Base-by-base conservation (phyloP, 2,113 vertebrate genomes). In the Tor tambroides region DNA sequence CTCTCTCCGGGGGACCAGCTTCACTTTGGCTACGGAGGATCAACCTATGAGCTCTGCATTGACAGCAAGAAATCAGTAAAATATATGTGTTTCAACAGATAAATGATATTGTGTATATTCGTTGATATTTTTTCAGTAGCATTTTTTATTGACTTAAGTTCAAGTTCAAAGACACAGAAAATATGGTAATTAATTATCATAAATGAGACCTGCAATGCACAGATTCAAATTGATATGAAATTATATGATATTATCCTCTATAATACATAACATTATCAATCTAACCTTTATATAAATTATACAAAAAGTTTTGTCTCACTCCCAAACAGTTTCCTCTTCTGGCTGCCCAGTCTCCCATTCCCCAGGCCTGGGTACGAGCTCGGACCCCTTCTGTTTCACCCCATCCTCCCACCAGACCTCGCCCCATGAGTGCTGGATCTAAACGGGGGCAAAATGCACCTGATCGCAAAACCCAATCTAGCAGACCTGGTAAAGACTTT, bases 1-100 rank as follows among this genome's bases (percentile, higher is more conserved):
- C 94, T 96, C 87, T 80, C 90, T 0, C 92, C 93, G 0, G 95
- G 96, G 1, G 95, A 97, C 32, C 9, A 93, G 76, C 91, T 97
- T 90, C 87, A 92, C 75, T 97, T 96, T 0, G 96, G 96, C 3
- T 49, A 91, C 0, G 63, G 32, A 0, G 95, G 94, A 30, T 88
- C 91, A 0, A 43, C 92, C 80, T 96, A 95, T 0, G 76, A 95
- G 86, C 93, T 97, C 56, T 56, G 92, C 76, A 38, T 95, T 4
- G 96, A 95, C 12, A 92, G 81, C 56, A 69, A 74, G 5, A 61
- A 92, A 15, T 92, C 56, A 90, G 93, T 92, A 90, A 71, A 77
- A 38, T 49, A 43, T 71, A 23, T 19, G 30, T 51, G 6, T 83
- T 56, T 84, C 8, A 72, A 46, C 59, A 19, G 0, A 77, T 6